These are phyloP conservation scores for Casuarius casuarius DNA, from an alignment of 2,113 vertebrate genomes.

Conservation along the genomic window DNA sequence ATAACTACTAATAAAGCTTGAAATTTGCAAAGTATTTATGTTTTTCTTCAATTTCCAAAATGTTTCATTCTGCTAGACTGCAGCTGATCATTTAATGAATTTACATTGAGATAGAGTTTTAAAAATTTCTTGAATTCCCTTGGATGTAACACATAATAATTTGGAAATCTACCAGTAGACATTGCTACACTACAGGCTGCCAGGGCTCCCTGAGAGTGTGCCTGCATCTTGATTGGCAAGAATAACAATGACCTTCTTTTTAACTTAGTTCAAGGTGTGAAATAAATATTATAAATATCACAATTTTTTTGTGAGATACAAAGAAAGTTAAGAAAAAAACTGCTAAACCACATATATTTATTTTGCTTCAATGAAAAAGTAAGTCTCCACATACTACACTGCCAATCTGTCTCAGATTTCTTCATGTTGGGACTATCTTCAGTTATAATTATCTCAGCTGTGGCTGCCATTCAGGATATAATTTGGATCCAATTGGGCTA, in stretches of 20 bases:
- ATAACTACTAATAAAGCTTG: not conserved
- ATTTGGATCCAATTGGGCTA: not conserved
- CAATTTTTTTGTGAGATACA: not conserved
- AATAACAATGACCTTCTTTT: not conserved
- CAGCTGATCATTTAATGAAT: not conserved
- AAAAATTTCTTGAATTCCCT: not conserved
- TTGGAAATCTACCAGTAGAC: not conserved
- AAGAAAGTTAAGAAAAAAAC: not conserved
- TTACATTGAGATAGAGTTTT: not conserved
- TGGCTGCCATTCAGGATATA: not conserved
- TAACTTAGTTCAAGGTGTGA: not conserved
- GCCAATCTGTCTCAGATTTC: not conserved
- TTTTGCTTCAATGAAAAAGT: not conserved
- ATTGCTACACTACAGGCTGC: not conserved
- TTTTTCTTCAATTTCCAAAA: not conserved
- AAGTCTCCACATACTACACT: not conserved
- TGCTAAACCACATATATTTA: not conserved
- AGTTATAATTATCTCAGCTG: not conserved
- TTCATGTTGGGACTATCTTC: not conserved
- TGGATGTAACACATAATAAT: not conserved
- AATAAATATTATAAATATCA: not conserved
- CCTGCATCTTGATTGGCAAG: not conserved
- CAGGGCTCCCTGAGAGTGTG: not conserved
- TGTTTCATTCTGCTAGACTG: not conserved
- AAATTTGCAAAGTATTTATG: not conserved